A percentile compares a stretch with the other conserved stretches of the same genome.
phyloP scores from a whole-genome alignment of 2,888 invertebrate species.

The Ophion ellenae region DNA sequence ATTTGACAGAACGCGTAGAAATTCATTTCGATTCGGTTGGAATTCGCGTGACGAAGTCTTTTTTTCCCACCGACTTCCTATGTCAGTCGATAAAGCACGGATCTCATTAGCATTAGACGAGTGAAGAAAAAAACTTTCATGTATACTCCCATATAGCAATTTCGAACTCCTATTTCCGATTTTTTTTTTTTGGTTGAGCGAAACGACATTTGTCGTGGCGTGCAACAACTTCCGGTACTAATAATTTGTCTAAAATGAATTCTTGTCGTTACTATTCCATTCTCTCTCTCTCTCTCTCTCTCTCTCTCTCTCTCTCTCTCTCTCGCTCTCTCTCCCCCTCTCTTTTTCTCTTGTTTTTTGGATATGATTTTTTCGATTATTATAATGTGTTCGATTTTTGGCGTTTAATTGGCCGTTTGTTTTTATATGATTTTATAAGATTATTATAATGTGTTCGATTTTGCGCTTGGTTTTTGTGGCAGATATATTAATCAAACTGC shows the following conservation, averaged over 20 bases:
- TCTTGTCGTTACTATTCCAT: constrained; percentile 22
- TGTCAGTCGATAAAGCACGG: constrained; percentile 8
- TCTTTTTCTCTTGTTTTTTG: constrained; percentile 16
- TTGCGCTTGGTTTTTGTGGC: too few species aligned
- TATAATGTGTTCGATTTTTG: too few species aligned
- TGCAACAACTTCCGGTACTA: too few species aligned
- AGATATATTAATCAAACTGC: too few species aligned
- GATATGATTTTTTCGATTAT: too few species aligned
- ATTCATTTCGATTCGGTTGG: constrained; percentile 42
- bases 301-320: neutral
- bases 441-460: too few species aligned
- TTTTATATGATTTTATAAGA: too few species aligned
- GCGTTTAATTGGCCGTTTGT: too few species aligned
- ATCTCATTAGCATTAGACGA: neutral
- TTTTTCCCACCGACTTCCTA: neutral
- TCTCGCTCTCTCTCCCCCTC: constrained; percentile 39
- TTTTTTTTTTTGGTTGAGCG: constrained; percentile 10
- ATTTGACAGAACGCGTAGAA: constrained; percentile 30
- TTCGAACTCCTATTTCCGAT: constrained; percentile 23
- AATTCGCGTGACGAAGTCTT: constrained; percentile 11
- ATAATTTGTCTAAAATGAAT: neutral
- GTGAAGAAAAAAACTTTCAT: neutral
- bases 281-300: neutral
- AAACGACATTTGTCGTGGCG: too few species aligned
- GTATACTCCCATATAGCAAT: constrained; percentile 29